Base-by-base conservation (phyloP, 2,888 invertebrate species). In the Drosophila mercatorum region DNA sequence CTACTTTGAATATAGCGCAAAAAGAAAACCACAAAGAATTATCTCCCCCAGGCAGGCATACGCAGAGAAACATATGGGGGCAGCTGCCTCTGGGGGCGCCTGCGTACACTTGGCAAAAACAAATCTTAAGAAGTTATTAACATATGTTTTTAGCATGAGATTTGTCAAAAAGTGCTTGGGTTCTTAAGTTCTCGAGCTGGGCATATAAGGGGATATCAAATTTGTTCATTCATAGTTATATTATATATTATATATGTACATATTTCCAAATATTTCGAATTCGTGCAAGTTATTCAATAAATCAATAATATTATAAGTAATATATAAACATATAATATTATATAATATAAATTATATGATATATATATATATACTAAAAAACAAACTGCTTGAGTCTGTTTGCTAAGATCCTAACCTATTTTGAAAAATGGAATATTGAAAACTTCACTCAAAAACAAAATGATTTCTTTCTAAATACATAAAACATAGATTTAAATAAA, bases 31-130 rank as follows among this genome's bases (percentile, higher is more conserved):
- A 43, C 12, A 34, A 34, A 58, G 31, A 57, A 72, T 75, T 77
- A 80, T 79, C 80, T 78, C 78, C 79, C 80, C 78, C 77, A 74
- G 78, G 76, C 71, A 73, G 81, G 8, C 40, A 31, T 31, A 2
- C 40, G 14, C 14, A 31, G 28, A 31, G 17, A 8, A 31, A 59
- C 31, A 47, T 7, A 47, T 38, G 46, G 40, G 40, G 22, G 53
- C 82, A 86, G 83, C 76, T 86, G 83, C 22, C 64, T 52, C 52
- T 72, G 41, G 76, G 74, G 79, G 66, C 70, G 63, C 60, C 66
- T 61, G 26, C 28, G 55, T 26, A 44, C 44, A 51, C 57, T 57
- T 34, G 14, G 22, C 34, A 14, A 31, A 57, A 43, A 36, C 5
- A n/a, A 56, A 31, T 4, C 28, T 28, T 6, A 28, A 53, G 17